These are phyloP conservation scores for Cheilosia variabilis DNA, from an alignment of 2,888 invertebrate species.

Conservation along the genomic window DNA sequence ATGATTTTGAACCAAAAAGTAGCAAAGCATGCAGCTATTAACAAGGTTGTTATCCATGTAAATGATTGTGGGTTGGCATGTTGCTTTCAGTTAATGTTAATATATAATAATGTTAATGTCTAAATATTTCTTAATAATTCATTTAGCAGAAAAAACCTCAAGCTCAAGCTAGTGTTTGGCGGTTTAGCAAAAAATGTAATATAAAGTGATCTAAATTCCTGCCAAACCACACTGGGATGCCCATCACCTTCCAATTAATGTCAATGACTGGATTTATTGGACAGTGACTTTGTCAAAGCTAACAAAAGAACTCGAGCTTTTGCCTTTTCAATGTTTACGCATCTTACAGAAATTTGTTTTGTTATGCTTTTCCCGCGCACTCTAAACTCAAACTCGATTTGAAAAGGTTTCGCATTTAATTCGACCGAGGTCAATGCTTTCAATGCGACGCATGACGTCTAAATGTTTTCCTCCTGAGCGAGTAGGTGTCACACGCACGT, in stretches of 20 bases:
- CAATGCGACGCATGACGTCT: background rate
- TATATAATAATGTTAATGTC: too few relatives aligned
- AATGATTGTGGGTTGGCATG: conserved; percentile 49
- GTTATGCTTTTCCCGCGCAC: background rate
- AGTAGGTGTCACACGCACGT: conserved; percentile 39
- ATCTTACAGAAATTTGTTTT: conserved; percentile 7
- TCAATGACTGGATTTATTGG: conserved; percentile 35
- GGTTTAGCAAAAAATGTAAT: background rate
- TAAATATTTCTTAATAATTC: background rate
- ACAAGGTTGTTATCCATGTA: conserved; percentile 42
- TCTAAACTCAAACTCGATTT: conserved; percentile 1
- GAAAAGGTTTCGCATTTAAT: conserved; percentile 11
- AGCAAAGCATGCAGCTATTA: conserved; percentile 17
- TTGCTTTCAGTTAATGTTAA: conserved; percentile 3
- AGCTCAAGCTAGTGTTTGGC: background rate
- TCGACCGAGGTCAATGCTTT: conserved; percentile 44
- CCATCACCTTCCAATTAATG: conserved; percentile 23
- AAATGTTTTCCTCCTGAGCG: background rate
- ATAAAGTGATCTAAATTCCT: background rate
- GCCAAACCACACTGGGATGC: background rate
- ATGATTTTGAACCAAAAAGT: conserved; percentile 4
- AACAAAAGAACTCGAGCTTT: conserved; percentile 5
- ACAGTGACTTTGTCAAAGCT: conserved; percentile 6
- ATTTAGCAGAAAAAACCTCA: background rate
- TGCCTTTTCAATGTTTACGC: conserved; percentile 5